Evolutionary conservation across 2,113 vertebrate species (phyloP).

Genomic region (Tympanuchus pallidicinctus): DNA sequence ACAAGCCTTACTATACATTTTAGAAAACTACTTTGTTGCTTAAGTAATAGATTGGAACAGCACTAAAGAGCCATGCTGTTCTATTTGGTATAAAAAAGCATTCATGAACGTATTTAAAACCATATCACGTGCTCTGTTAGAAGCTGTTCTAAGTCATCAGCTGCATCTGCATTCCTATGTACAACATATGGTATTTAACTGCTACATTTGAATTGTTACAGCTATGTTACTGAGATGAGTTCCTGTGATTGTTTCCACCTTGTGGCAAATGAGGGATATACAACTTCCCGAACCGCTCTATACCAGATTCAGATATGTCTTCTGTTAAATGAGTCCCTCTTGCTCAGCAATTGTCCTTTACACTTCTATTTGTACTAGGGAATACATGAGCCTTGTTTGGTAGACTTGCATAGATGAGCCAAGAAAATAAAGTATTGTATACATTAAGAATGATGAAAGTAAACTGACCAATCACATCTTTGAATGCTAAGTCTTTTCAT

Average conservation of each 20-base stretch:
- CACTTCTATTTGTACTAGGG: not conserved
- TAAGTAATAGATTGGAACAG: not conserved
- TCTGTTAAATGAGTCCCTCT: not conserved
- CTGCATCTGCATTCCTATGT: not conserved
- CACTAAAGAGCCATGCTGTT: not conserved
- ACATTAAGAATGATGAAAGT: not conserved
- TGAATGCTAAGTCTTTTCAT: not conserved
- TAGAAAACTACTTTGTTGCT: not conserved
- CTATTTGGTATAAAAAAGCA: not conserved
- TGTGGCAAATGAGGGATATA: not conserved
- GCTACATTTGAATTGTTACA: not conserved
- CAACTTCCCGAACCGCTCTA: not conserved
- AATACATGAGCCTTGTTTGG: not conserved
- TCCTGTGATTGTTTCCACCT: constrained; percentile 16
- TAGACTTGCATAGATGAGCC: not conserved
- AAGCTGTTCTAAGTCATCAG: not conserved
- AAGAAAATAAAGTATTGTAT: not conserved
- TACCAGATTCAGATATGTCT: not conserved
- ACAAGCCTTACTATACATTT: not conserved
- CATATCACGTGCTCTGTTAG: not conserved
- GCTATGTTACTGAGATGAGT: not conserved
- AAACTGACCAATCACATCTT: not conserved
- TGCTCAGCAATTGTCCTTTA: not conserved
- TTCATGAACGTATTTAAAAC: not conserved
- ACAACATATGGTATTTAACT: not conserved